Evolutionary conservation across 2,113 vertebrate species (phyloP), one percentile per base, ranked within the genome.

Genomic region (Camelus dromedarius): DNA sequence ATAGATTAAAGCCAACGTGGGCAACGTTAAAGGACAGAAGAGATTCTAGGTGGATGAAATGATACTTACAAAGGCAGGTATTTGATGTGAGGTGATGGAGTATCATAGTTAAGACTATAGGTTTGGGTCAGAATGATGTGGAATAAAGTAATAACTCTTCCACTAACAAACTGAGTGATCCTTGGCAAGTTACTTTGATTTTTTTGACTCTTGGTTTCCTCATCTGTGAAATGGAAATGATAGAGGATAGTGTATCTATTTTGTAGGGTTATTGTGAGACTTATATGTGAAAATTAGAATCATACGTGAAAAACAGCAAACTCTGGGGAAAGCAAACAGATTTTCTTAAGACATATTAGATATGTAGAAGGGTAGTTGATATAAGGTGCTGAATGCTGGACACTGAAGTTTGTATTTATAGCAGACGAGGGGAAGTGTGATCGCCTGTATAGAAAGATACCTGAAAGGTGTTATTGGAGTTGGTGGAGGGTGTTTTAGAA

Each of bases 201-300:
- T 85, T 85, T 83, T 96, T 86, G 2, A 48, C 50, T 35, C 5
- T 95, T 87, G 10, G n/a, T 72, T 96, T 79, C n/a, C 60, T 86
- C 30, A 19, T 73, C 35, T 73, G 32, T 91, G 35, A 66, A 87
- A 83, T 69, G 32, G 13, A 88, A 35, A 50, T 56, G 30, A 46
- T 19, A 18, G 12, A 42, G 4, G 38, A 42, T 5, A 35, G 1
- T 67, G 1, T 73, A 15, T 83, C 38, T 92, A 58, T 52, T 79
- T 92, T 56, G 42, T 66, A 93, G 62, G 8, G 5, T 91, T 88
- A 52, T 64, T 56, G 4, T 30, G 50, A 93, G 79, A 96, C 77
- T 22, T 54, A 52, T 32, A 50, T 54, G 16, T 83, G 52, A 82
- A 89, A 87, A 67, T 85, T 48, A 66, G 16, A 81, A 9, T n/a